Percentiles rank a stretch among this genome's conserved stretches.
Conservation (phyloP, 2,888 invertebrate genomes). For the Ypsolopha scabrella region DNA sequence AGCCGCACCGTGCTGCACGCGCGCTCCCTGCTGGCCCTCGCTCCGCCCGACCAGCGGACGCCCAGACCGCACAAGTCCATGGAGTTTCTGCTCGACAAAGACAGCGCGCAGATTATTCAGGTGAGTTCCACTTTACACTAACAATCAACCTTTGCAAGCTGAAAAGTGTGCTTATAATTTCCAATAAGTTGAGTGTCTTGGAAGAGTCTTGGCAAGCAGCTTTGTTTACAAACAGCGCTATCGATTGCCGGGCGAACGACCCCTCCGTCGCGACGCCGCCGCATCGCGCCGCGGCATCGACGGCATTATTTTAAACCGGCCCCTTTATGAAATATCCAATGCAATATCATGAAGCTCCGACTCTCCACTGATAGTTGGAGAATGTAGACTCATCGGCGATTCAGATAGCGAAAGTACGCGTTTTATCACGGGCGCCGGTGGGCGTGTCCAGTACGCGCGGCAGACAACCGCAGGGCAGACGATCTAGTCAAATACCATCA, state of each 20-base stretch:
- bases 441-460: slow-evolving; percentile 1
- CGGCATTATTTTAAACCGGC: slow-evolving; percentile 1
- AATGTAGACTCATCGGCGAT: too few species aligned
- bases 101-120: slow-evolving; percentile 88
- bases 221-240: slow-evolving; percentile 63
- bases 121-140: slow-evolving; percentile 64
- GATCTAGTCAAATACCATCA: not conserved
- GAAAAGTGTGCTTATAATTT: too few species aligned
- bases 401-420: not conserved
- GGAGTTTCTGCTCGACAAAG: slow-evolving; percentile 95
- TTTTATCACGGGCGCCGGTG: slow-evolving; percentile 1
- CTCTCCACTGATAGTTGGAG: too few species aligned
- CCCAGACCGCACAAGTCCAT: slow-evolving; percentile 87
- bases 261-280: slow-evolving; percentile 17
- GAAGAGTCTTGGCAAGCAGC: not conserved
- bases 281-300: slow-evolving; percentile 1
- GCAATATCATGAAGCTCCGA: too few species aligned
- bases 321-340: too few species aligned
- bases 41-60: slow-evolving; percentile 59
- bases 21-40: slow-evolving; percentile 63
- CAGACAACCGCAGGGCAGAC: not conserved
- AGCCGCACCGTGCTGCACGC: slow-evolving; percentile 65
- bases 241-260: slow-evolving; percentile 32
- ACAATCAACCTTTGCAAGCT: not conserved
- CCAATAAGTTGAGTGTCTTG: too few species aligned